A percentile compares a stretch with the other conserved stretches of the same genome.
Conservation (phyloP, 2,797 vertebrate genomes). For the Crypturellus tataupa region DNA sequence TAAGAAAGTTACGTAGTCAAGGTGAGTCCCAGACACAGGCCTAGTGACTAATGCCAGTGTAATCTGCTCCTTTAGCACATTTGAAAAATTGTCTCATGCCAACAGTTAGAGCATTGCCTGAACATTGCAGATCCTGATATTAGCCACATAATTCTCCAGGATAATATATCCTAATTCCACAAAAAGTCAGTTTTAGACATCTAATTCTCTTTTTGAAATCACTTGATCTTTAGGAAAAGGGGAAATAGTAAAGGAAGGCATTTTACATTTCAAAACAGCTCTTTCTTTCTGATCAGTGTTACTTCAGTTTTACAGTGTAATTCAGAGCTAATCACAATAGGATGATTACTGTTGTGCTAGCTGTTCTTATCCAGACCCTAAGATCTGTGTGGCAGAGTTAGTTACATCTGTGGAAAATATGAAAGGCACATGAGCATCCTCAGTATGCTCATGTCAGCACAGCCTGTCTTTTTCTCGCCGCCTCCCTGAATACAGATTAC, state of each 20-base stretch:
- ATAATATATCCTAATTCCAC: background rate
- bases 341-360: background rate
- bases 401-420: background rate
- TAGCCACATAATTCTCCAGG: background rate
- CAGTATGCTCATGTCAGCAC: background rate
- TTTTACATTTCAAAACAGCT: background rate
- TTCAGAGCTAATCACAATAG: background rate
- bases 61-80: background rate
- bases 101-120: background rate
- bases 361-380: background rate
- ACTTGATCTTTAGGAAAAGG: rapidly evolving
- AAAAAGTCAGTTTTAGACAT: background rate
- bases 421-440: background rate
- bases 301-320: background rate
- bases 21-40: background rate
- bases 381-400: background rate
- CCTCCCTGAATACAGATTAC: background rate
- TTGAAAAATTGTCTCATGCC: background rate
- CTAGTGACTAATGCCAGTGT: background rate
- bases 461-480: background rate
- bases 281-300: background rate
- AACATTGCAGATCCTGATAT: background rate
- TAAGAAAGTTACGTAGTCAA: background rate
- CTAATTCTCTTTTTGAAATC: background rate
- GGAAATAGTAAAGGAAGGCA: background rate